Evolutionary conservation across 1,140 invertebrate species (phyloP).

Genomic region (Ladona fulva): DNA sequence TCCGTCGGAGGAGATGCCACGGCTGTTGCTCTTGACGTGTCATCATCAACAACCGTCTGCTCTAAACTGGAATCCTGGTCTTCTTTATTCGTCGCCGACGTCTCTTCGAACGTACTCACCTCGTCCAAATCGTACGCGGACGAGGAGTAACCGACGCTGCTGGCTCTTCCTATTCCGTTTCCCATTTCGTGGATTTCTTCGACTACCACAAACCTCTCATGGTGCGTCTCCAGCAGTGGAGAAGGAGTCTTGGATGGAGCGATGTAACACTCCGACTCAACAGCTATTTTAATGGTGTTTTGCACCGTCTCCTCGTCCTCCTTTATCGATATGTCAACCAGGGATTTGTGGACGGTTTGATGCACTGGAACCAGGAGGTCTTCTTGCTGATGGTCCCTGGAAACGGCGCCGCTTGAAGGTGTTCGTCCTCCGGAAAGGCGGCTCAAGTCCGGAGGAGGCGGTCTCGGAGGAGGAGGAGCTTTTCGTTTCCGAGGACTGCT

Average conservation of each 20-base stretch:
- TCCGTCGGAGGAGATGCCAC: not conserved
- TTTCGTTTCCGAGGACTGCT: not conserved
- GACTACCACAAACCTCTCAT: not conserved
- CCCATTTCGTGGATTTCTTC: not conserved
- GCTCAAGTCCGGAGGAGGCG: not conserved
- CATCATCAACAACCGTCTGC: not conserved
- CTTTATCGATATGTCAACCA: no score
- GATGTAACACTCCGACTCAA: no score
- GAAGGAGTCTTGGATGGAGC: not conserved
- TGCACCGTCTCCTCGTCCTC: no score
- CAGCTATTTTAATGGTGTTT: no score
- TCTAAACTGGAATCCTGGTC: not conserved
- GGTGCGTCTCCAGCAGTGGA: not conserved
- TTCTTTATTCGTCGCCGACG: not conserved
- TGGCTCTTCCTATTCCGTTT: not conserved
- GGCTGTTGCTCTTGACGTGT: not conserved
- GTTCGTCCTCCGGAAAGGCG: not conserved
- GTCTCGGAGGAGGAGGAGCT: not conserved
- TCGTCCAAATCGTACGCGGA: not conserved
- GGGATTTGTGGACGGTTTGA: not conserved
- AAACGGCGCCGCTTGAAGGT: not conserved
- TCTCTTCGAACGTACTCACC: not conserved
- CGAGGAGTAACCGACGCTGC: not conserved
- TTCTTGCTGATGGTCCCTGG: not conserved
- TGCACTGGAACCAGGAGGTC: not conserved